Evolutionary conservation across 2,888 invertebrate species (phyloP).

Genomic region (Neoaliturus tenellus): DNA sequence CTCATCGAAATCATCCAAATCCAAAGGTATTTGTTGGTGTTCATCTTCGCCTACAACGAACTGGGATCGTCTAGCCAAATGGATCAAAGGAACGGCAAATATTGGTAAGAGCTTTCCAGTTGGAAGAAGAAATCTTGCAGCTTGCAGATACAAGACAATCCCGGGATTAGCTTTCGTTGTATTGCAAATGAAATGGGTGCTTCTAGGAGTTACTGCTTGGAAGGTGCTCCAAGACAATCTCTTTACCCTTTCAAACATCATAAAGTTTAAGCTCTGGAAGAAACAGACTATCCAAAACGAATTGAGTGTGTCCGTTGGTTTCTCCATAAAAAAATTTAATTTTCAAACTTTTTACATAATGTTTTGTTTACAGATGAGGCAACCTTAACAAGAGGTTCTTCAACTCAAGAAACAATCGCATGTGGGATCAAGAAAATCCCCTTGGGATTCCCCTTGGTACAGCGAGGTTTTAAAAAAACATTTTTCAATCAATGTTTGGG

Average conservation of each 20-base stretch:
- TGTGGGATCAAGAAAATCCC: background rate
- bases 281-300: slow-evolving; percentile 19
- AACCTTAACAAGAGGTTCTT: background rate
- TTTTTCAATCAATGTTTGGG: slow-evolving; percentile 41
- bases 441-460: background rate
- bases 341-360: background rate
- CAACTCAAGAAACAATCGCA: background rate
- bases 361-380: background rate
- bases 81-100: background rate
- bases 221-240: slow-evolving; percentile 29
- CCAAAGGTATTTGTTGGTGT: background rate
- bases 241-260: slow-evolving; percentile 29
- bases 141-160: slow-evolving; percentile 3
- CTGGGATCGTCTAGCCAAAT: background rate
- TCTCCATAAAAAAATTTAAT: background rate
- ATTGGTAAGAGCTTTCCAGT: background rate
- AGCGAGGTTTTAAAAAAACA: background rate
- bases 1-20: background rate
- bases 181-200: slow-evolving; percentile 14
- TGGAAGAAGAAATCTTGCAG: slow-evolving; percentile 21
- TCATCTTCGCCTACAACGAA: background rate
- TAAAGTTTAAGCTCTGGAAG: slow-evolving; percentile 31
- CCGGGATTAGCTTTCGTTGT: background rate
- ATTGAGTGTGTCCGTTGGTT: slow-evolving; percentile 13
- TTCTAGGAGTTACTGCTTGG: slow-evolving; percentile 26